Conservation (phyloP, 2,888 invertebrate species). For the Drosophila neotestacea region DNA sequence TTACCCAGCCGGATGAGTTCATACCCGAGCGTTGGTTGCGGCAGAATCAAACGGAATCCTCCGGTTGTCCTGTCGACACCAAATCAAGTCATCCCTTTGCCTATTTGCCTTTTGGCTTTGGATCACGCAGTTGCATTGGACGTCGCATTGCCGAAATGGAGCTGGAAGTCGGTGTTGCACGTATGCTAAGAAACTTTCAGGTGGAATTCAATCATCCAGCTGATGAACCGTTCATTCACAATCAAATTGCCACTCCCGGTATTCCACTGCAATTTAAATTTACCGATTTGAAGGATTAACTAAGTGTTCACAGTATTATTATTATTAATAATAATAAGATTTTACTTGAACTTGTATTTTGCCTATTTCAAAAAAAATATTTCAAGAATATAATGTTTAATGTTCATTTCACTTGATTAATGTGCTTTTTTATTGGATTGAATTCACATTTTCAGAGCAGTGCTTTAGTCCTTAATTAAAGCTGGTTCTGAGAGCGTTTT, state of each 20-base stretch:
- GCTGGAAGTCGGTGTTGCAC: conserved; percentile 86
- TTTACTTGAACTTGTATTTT: no score
- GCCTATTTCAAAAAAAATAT: no score
- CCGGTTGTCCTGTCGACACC: conserved; percentile 86
- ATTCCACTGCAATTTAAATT: conserved; percentile 84
- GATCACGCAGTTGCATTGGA: conserved; percentile 88
- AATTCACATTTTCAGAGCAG: no score
- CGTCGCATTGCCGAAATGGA: conserved; percentile 90
- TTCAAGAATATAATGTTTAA: no score
- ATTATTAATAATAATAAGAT: no score
- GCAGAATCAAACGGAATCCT: conserved; percentile 42
- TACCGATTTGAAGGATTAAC: conserved; percentile 53
- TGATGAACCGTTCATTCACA: conserved; percentile 64
- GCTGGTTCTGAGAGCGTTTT: no score
- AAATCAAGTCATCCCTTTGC: conserved; percentile 71
- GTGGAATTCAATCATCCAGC: conserved; percentile 83
- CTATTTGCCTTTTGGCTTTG: conserved; percentile 80
- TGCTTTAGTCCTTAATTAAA: no score
- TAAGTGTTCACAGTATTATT: background rate
- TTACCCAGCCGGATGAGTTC: conserved; percentile 87
- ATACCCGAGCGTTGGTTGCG: conserved; percentile 91
- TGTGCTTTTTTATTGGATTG: no score
- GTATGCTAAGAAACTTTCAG: conserved; percentile 82
- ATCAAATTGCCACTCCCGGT: conserved; percentile 78
- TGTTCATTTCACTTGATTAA: no score